Base-by-base conservation (phyloP, 2,888 invertebrate genomes). In the Girardia tigrina region DNA sequence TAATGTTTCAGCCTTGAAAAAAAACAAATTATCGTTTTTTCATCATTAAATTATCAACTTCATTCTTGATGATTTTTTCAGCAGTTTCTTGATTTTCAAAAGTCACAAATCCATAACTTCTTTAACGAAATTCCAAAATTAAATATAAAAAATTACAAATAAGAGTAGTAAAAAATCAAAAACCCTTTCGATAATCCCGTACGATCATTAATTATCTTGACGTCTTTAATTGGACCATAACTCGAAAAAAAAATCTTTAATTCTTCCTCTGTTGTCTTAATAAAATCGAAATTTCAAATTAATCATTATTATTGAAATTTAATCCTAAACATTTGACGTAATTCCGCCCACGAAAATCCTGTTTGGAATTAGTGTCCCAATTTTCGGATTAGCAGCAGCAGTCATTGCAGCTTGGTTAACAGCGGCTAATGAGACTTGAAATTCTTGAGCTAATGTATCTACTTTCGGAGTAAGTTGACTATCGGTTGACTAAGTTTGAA, bases 281-380 rank as follows among this genome's bases (percentile, higher is more conserved):
- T 80, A 72, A 71, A 69, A 73, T 72, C 71, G 56, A 29, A 28
- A 42, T 77, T 71, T 16, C 12, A n/a, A n/a, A 71, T 71, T 42
- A 71, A 8, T 16, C 16, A 16, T 20, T 20, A 76, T 75, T 26
- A 8, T 28, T 29, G 20, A 74, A n/a, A 75, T 77, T 16, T 77
- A n/a, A 14, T 4, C 16, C 16, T 26, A 71, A 78, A 84, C 83
- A 81, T 90, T 91, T 81, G 91, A 88, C 76, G 93, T 90, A 81
- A 95, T 94, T 27, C 94, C 95, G 77, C 95, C 94, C 74, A 95
- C 94, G 85, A 95, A 95, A 81, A 95, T 91, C 81, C 94, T 81
- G 85, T 94, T 94, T 77, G 94, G 94, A 80, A 94, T 91, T 78
- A 93, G 87, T 29, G 92, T 93, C 89, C 92, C 88, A 73, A 75